These are phyloP conservation scores for Drosophila bocqueti DNA, from an alignment of 1,140 invertebrate genomes.

Conservation along the genomic window DNA sequence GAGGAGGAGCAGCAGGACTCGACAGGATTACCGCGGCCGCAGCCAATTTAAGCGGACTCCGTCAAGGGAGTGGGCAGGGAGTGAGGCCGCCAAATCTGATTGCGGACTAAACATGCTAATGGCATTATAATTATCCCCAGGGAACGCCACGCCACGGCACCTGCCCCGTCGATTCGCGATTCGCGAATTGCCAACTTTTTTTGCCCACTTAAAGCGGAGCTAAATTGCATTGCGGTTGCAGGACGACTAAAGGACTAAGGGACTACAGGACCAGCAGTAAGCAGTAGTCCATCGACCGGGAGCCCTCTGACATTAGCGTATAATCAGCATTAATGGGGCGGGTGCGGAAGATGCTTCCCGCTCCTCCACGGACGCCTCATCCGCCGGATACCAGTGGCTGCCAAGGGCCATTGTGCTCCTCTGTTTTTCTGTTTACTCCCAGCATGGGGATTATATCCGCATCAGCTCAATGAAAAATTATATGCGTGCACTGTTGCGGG, in stretches of 20 bases:
- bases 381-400: slow-evolving; percentile 22
- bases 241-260: background rate
- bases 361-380: slow-evolving; percentile 22
- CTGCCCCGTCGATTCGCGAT: slow-evolving; percentile 66
- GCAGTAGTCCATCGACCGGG: slow-evolving; percentile 9
- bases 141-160: slow-evolving; percentile 37
- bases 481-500: slow-evolving; percentile 50
- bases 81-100: slow-evolving; percentile 64
- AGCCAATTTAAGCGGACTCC: slow-evolving; percentile 64
- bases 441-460: slow-evolving; percentile 73
- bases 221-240: slow-evolving; percentile 73
- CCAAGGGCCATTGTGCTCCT: slow-evolving; percentile 48
- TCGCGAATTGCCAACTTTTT: slow-evolving; percentile 75
- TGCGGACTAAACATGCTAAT: slow-evolving; percentile 81
- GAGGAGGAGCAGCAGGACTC: slow-evolving; percentile 7
- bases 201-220: slow-evolving; percentile 63
- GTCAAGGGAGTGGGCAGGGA: slow-evolving; percentile 1
- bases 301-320: slow-evolving; percentile 69
- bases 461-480: slow-evolving; percentile 80
- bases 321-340: slow-evolving; percentile 81
- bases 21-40: slow-evolving; percentile 51
- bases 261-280: slow-evolving; percentile 3
- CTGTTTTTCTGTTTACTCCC: slow-evolving; percentile 38
- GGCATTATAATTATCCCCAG: slow-evolving; percentile 80
- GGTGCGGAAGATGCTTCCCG: slow-evolving; percentile 31